These are phyloP conservation scores for Geopemphigus sp. DNA, from an alignment of 1,140 invertebrate species.

Conservation along the genomic window DNA sequence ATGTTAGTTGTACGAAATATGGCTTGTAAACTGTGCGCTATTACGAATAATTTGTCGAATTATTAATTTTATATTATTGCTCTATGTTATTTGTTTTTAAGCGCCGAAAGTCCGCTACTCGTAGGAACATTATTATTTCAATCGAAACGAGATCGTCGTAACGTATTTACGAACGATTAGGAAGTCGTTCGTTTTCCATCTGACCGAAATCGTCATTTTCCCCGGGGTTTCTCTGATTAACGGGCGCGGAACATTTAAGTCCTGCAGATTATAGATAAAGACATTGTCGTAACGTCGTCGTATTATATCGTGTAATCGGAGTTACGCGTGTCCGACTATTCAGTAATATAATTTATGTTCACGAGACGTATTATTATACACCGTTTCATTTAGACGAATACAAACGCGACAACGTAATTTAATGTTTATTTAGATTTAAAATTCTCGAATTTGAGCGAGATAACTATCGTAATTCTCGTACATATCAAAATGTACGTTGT, in stretches of 20 bases:
- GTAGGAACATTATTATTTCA: background rate
- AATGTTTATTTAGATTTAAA: slow-evolving; percentile 19
- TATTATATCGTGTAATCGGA: background rate
- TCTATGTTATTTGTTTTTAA: background rate
- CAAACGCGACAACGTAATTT: background rate
- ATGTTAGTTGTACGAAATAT: no score
- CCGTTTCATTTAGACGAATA: background rate
- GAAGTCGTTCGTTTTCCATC: no score
- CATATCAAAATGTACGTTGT: background rate
- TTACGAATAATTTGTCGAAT: background rate
- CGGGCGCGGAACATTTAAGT: no score
- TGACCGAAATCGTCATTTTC: no score
- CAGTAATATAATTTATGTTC: slow-evolving; percentile 10
- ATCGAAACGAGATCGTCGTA: no score
- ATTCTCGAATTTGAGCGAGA: background rate
- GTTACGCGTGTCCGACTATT: background rate
- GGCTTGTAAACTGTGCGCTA: background rate
- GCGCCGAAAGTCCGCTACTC: background rate
- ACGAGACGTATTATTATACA: background rate
- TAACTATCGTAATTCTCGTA: background rate
- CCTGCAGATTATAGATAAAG: no score
- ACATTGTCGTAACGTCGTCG: no score
- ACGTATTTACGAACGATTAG: no score
- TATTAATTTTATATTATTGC: no score
- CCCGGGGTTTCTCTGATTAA: no score